Evolutionary conservation across 2,888 invertebrate genomes (phyloP).

Genomic region (Cylloceria caligata): DNA sequence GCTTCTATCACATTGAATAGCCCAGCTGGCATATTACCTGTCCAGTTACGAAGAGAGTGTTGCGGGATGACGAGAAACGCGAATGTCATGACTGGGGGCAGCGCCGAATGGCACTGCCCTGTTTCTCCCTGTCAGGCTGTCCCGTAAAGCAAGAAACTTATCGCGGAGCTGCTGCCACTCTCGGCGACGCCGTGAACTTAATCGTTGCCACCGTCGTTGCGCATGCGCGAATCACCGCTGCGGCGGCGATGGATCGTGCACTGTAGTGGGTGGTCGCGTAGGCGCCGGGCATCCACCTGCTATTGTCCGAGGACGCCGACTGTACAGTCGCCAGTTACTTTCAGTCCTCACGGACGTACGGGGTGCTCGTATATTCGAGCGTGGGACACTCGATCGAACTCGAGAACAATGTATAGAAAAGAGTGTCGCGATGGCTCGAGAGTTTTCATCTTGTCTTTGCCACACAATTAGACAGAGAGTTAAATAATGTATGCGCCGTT

Average conservation of each 20-base stretch:
- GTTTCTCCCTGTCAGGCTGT: background rate
- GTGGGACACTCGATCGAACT: slow-evolving; percentile 13
- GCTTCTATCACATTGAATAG: background rate
- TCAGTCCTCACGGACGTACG: slow-evolving; percentile 56
- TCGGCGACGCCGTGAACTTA: slow-evolving; percentile 24
- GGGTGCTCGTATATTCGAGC: slow-evolving; percentile 35
- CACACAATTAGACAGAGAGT: background rate
- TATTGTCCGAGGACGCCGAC: slow-evolving; percentile 58
- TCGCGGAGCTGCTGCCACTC: slow-evolving; percentile 47
- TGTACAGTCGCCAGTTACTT: slow-evolving; percentile 54
- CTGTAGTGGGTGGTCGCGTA: slow-evolving; percentile 28
- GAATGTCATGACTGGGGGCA: slow-evolving; percentile 43
- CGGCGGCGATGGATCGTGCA: background rate
- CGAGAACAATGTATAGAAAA: background rate
- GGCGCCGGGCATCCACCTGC: slow-evolving; percentile 66
- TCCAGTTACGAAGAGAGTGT: slow-evolving; percentile 27
- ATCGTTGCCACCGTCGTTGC: slow-evolving; percentile 1
- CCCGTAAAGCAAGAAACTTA: background rate
- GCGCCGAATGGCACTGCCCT: slow-evolving; percentile 57
- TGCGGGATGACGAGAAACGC: slow-evolving; percentile 44
- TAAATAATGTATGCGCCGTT: background rate
- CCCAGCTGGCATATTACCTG: slow-evolving; percentile 60
- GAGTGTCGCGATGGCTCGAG: background rate
- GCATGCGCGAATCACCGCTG: slow-evolving; percentile 9
- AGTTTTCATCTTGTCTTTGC: background rate